Percentiles rank a stretch among this genome's conserved stretches.
These are phyloP conservation scores for Phocoena sinus DNA, from an alignment of 2,113 vertebrate species.

Conservation along the genomic window DNA sequence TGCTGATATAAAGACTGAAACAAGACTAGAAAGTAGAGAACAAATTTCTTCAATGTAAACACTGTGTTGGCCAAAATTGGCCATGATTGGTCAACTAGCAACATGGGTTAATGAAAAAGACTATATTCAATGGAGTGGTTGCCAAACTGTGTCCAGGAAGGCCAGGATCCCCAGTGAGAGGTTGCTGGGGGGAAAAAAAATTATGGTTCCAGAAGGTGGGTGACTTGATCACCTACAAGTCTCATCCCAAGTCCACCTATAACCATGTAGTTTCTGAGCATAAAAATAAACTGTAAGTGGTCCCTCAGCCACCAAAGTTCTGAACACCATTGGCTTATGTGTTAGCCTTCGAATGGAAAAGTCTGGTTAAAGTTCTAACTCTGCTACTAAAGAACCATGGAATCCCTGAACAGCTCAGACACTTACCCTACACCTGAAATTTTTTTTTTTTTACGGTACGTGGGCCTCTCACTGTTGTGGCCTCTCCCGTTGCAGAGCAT, in stretches of 20 bases:
- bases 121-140: background rate
- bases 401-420: background rate
- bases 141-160: background rate
- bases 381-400: background rate
- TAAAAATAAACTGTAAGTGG: background rate
- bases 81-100: background rate
- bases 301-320: background rate
- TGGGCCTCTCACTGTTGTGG: too few relatives aligned
- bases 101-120: background rate
- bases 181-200: background rate
- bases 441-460: too few relatives aligned
- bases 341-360: background rate
- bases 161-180: background rate
- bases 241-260: background rate
- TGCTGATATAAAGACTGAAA: background rate
- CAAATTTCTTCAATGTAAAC: background rate
- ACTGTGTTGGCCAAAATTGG: background rate
- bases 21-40: background rate
- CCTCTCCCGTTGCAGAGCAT: too few relatives aligned
- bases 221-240: background rate
- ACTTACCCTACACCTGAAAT: background rate
- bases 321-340: background rate
- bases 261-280: background rate
- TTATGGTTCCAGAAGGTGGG: background rate
- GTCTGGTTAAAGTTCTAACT: background rate